Evolutionary conservation across 2,797 vertebrate genomes (phyloP).

Genomic region (Vireo griseus): DNA sequence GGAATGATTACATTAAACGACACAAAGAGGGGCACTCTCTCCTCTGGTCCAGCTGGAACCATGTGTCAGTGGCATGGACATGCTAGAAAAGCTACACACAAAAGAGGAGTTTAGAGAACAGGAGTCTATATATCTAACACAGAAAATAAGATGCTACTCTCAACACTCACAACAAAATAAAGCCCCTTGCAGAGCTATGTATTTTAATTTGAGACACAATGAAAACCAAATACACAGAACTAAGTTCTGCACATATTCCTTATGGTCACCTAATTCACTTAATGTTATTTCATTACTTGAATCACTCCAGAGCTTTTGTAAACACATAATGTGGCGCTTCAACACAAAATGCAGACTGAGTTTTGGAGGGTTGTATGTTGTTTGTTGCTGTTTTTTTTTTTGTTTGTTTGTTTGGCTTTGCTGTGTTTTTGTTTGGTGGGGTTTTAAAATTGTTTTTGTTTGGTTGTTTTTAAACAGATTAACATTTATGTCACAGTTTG

Average conservation of each 20-base stretch:
- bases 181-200: background rate
- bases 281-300: background rate
- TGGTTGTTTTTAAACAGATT: background rate
- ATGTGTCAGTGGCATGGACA: background rate
- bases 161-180: background rate
- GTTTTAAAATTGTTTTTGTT: background rate
- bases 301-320: background rate
- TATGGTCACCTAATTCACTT: background rate
- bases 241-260: background rate
- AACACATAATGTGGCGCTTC: fast-evolving
- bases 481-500: background rate
- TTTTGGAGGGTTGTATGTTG: background rate
- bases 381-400: background rate
- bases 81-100: background rate
- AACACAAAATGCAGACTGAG: background rate
- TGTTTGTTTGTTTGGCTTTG: fast-evolving
- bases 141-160: background rate
- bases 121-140: background rate
- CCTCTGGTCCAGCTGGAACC: background rate
- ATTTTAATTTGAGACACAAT: background rate
- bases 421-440: background rate
- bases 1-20: background rate
- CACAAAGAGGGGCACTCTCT: background rate
- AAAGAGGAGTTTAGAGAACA: background rate
- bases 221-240: background rate